These are phyloP conservation scores for Delichon dasypus DNA, from an alignment of 2,797 vertebrate genomes.

Conservation along the genomic window DNA sequence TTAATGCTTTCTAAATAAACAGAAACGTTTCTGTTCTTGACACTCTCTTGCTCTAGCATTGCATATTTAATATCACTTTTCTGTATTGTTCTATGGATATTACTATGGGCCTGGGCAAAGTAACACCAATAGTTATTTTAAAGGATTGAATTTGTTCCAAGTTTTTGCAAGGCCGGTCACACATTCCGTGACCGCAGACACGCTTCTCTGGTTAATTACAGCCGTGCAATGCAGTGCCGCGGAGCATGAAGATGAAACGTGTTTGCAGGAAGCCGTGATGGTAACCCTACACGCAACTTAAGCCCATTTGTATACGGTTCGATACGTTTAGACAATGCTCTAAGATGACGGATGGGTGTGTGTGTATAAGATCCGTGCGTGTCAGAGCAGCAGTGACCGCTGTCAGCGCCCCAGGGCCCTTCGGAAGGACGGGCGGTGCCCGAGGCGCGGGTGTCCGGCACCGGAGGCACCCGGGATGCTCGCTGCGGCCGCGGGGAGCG, in stretches of 20 bases:
- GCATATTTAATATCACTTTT: not conserved
- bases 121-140: not conserved
- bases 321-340: accelerated
- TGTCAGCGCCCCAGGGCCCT: accelerated
- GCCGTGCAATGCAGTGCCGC: accelerated
- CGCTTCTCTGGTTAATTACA: not conserved
- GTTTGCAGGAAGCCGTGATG: not conserved
- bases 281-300: not conserved
- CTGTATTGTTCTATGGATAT: not conserved
- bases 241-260: not conserved
- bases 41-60: not conserved
- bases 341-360: accelerated
- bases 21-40: not conserved
- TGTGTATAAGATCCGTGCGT: not conserved
- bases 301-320: not conserved
- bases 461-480: not conserved
- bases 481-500: not conserved
- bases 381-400: accelerated
- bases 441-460: not conserved
- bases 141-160: not conserved
- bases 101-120: not conserved
- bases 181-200: not conserved
- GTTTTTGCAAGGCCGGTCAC: not conserved
- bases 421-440: accelerated
- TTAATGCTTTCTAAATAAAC: not conserved